Evolutionary conservation across 2,888 invertebrate genomes (phyloP).

Genomic region (Gari tellinella): DNA sequence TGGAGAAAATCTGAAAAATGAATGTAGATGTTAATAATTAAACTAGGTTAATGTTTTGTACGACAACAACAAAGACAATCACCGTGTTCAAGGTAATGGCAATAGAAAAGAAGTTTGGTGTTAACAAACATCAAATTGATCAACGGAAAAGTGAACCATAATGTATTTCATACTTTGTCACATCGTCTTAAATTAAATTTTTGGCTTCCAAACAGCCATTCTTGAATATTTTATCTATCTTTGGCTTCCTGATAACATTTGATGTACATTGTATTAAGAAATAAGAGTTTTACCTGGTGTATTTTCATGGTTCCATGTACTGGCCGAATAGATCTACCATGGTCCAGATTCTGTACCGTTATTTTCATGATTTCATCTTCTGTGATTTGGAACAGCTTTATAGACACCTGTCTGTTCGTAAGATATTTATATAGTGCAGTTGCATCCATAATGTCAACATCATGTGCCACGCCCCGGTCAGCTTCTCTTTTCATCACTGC

Average conservation of each 20-base stretch:
- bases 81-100: no score
- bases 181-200: no score
- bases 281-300: conserved; percentile 35
- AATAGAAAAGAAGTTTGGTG: no score
- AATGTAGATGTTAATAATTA: no score
- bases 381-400: conserved; percentile 11
- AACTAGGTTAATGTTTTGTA: no score
- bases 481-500: conserved; percentile 74
- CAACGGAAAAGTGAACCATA: no score
- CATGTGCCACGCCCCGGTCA: conserved; percentile 52
- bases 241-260: no score
- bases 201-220: no score
- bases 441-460: conserved; percentile 31
- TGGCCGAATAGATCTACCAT: background rate
- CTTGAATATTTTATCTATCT: no score
- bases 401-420: background rate
- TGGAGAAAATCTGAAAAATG: background rate
- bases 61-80: no score
- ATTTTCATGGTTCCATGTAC: conserved; percentile 39
- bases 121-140: no score
- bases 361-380: conserved; percentile 21
- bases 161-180: no score
- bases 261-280: background rate
- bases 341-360: background rate
- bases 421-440: conserved; percentile 6